phyloP scores from a whole-genome alignment of 2,888 invertebrate species.

The Helobdella robusta region DNA sequence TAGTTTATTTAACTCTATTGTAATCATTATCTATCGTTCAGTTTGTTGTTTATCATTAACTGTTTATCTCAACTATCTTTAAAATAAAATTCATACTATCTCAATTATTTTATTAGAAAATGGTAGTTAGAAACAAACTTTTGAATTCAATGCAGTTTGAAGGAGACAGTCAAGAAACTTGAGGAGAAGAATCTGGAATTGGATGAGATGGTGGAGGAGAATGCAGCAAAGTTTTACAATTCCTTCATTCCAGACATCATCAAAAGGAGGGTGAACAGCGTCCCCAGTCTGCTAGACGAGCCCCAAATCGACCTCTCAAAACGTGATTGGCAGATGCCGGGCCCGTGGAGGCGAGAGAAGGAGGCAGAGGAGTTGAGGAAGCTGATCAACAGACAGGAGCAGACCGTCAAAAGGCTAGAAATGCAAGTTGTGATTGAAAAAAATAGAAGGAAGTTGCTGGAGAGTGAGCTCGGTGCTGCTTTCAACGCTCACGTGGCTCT shows the following conservation, averaged over 20 bases:
- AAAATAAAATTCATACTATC: no score
- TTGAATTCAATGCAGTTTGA: no score
- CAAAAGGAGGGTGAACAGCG: constrained; percentile 35
- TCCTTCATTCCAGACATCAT: constrained; percentile 36
- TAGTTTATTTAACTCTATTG: no score
- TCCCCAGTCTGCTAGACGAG: constrained; percentile 37
- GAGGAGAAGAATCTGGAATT: constrained; percentile 75
- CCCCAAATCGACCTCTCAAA: constrained; percentile 29
- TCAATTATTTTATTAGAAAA: no score
- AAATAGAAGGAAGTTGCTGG: constrained; percentile 40
- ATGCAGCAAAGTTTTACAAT: constrained; percentile 43
- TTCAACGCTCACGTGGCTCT: constrained; percentile 41
- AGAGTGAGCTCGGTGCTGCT: constrained; percentile 38
- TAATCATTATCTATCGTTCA: no score
- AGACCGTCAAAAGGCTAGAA: constrained; percentile 40
- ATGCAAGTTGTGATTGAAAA: constrained; percentile 41
- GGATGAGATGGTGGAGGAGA: constrained; percentile 68
- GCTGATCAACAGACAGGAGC: constrained; percentile 36
- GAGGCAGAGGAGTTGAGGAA: constrained; percentile 39
- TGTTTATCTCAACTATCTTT: no score
- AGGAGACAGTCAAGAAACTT: constrained; percentile 54
- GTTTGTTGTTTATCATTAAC: no score
- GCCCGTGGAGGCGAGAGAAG: constrained; percentile 35
- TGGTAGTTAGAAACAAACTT: no score
- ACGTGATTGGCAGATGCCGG: background rate